Base-by-base conservation (phyloP, 2,113 vertebrate genomes). In the Ovis canadensis region DNA sequence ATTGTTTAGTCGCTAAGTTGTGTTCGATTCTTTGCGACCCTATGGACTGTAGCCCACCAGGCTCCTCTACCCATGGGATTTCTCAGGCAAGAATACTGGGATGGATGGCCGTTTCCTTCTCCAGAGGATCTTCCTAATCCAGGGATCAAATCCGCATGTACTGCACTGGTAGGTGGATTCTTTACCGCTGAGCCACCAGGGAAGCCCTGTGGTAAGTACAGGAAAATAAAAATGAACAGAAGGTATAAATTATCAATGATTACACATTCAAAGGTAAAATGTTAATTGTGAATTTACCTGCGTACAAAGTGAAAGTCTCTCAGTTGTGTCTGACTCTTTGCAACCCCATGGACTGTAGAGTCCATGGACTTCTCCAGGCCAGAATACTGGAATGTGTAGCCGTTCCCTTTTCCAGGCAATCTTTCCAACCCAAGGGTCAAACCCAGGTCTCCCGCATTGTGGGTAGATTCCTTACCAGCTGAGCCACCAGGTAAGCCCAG, bases 191-290 rank as follows among this genome's bases (percentile, higher is more conserved):
- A 77, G 40, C 71, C 71, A 77, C 23, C 40, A 43, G 71, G 23
- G 23, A 43, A 77, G 40, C 71, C 71, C n/a, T 71, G 19, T 71
- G 64, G 10, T 74, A 74, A 62, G 17, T 91, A 60, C 8, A 95
- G n/a, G 57, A 78, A 92, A 94, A 87, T 86, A 74, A 97, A 93
- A 78, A 40, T 64, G 59, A 81, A 45, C 45, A 91, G 60, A 90
- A 84, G 45, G 4, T 90, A n/a, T 93, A 93, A 84, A 83, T 84
- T 88, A 59, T 77, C 54, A 59, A 5, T 97, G 29, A 90, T 88
- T 93, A 31, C n/a, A 95, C 6, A 95, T 81, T 77, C 57, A 8
- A 43, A 45, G 43, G 45, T 85, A 55, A 91, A 5, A 14, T 81
- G n/a, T 95, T 90, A 92, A 81, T 60, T 80, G 60, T 74, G 74